Evolutionary conservation across 2,797 vertebrate genomes (phyloP).

Genomic region (Onychomys torridus): DNA sequence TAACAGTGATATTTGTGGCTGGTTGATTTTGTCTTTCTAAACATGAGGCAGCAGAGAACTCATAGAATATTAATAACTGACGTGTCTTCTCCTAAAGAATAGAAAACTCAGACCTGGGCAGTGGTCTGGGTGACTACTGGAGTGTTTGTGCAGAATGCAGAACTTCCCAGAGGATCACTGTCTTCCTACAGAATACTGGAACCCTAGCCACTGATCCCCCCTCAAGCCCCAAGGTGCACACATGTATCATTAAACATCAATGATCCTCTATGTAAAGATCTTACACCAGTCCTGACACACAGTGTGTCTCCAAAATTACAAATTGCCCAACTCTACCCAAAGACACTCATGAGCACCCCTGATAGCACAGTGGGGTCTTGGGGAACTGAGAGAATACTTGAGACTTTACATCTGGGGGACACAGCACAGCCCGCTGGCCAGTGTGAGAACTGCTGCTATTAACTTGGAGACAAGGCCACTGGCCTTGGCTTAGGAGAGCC

Average conservation of each 20-base stretch:
- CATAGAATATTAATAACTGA: neutral
- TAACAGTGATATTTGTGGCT: neutral
- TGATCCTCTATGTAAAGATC: neutral
- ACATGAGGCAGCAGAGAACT: neutral
- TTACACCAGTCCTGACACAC: neutral
- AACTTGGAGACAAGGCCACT: neutral
- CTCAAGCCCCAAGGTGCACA: too few species aligned
- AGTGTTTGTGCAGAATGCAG: neutral
- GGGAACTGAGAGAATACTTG: accelerated
- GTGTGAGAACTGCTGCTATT: neutral
- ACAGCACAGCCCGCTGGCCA: neutral
- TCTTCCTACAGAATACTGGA: neutral
- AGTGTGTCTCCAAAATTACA: neutral
- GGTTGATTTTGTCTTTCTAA: neutral
- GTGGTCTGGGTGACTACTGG: neutral
- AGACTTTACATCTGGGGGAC: neutral
- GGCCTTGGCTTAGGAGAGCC: neutral
- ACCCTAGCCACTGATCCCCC: neutral
- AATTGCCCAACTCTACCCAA: neutral
- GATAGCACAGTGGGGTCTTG: too few species aligned
- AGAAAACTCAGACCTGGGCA: neutral
- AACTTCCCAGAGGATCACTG: neutral
- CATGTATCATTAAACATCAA: neutral
- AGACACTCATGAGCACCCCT: too few species aligned
- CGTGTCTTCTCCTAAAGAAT: neutral